These are phyloP conservation scores for Pachypsylla venusta DNA, from an alignment of 1,140 invertebrate genomes.

Conservation along the genomic window DNA sequence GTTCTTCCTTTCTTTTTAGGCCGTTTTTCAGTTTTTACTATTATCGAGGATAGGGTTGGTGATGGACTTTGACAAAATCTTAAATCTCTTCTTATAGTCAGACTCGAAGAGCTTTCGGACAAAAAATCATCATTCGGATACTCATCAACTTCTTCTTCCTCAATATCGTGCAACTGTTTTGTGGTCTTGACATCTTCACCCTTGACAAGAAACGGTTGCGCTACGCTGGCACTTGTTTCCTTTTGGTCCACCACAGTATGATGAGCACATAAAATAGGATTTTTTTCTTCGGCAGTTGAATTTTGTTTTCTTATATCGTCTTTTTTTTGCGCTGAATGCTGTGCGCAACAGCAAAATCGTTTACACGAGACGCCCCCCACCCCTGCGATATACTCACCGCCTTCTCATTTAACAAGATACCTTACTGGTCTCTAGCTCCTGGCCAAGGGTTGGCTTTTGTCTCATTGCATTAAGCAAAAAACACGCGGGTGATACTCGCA, in stretches of 20 bases:
- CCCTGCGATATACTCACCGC: constrained; percentile 16
- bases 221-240: background rate
- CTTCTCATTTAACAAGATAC: constrained; percentile 1
- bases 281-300: background rate
- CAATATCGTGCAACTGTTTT: constrained; percentile 36
- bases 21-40: background rate
- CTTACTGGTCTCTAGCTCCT: no score
- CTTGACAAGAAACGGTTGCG: constrained; percentile 11
- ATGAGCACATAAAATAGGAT: background rate
- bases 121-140: constrained; percentile 12
- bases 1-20: constrained; percentile 31
- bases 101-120: constrained; percentile 17
- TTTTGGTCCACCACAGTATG: background rate
- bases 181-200: constrained; percentile 25
- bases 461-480: no score
- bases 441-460: no score
- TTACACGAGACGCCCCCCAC: constrained; percentile 22
- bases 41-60: constrained; percentile 2
- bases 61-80: constrained; percentile 12
- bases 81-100: constrained; percentile 15
- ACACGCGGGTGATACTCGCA: no score
- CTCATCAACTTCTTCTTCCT: constrained; percentile 35
- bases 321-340: constrained; percentile 15
- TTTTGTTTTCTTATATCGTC: background rate
- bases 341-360: constrained; percentile 16